Evolutionary conservation across 2,888 invertebrate genomes (phyloP), one percentile per base, ranked within the genome.

Genomic region (Microctonus aethiopoides): DNA sequence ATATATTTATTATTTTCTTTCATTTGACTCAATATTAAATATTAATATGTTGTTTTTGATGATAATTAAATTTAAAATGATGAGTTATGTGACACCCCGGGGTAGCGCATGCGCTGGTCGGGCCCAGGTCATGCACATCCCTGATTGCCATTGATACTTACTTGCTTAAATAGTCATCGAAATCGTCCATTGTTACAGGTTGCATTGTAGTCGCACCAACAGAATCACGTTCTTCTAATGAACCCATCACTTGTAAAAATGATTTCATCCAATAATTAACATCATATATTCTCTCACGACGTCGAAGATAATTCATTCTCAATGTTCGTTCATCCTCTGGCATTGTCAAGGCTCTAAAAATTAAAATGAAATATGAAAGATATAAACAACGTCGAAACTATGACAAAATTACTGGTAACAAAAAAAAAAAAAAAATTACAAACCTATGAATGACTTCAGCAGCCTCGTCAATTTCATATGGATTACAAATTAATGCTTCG

Each of bases 251-350:
- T 78, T 94, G 93, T 51, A 96, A 89, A 88, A 96, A 96, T 1
- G 93, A 92, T 79, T 93, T 92, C 91, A 95, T 95, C 96, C 96
- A 96, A 83, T 93, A 92, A 85, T 94, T 93, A 0, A 96, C 95
- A 86, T 96, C 95, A 81, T 94, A 92, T 46, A 92, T 88, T 81
- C 93, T 92, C 82, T 96, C 96, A 7, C 96, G 89, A 54, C 94
- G 89, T 70, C 95, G 88, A 46, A 96, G 87, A 80, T 94, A 93
- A 79, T 94, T 95, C 95, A 96, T 96, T 54, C 96, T 91, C 3
- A 96, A 89, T 20, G 92, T 92, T 16, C 95, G 88, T 84, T 96
- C 96, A 80, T 96, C 96, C 81, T 95, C 94, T 0, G 95, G 95
- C 96, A 96, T 96, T 63, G 94, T 94, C 0, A 96, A 87, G 0